Evolutionary conservation across 2,888 invertebrate species (phyloP).

Genomic region (Drosophila helvetica): DNA sequence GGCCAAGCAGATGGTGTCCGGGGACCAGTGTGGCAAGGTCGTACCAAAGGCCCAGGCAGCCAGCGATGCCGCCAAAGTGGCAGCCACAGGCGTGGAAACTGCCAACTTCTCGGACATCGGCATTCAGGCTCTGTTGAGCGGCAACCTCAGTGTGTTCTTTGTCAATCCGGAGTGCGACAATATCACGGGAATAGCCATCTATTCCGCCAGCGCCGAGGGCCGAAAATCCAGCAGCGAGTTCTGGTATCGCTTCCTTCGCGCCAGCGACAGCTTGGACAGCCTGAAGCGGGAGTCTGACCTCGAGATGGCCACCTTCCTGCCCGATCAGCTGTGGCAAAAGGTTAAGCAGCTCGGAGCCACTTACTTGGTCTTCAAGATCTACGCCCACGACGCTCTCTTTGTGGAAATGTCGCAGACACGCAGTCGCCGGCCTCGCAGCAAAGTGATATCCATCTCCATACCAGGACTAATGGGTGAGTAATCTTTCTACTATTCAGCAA

Average conservation of each 20-base stretch:
- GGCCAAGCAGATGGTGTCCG: constrained; percentile 52
- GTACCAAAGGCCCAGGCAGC: constrained; percentile 2
- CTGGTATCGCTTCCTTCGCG: constrained; percentile 82
- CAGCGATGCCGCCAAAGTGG: constrained; percentile 9
- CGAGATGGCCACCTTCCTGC: constrained; percentile 86
- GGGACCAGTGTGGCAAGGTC: constrained; percentile 50
- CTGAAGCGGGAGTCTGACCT: constrained; percentile 84
- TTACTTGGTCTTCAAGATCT: constrained; percentile 85
- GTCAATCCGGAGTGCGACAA: constrained; percentile 76
- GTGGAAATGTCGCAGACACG: constrained; percentile 84
- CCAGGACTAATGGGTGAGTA: constrained; percentile 84
- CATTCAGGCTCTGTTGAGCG: constrained; percentile 71
- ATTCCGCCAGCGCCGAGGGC: constrained; percentile 25
- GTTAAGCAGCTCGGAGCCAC: constrained; percentile 14
- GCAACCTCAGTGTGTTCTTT: constrained; percentile 81
- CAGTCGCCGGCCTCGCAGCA: constrained; percentile 82
- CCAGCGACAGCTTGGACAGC: constrained; percentile 83
- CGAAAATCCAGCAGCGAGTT: constrained; percentile 58
- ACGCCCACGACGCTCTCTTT: constrained; percentile 86
- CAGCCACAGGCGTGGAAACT: constrained; percentile 55
- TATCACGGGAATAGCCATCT: constrained; percentile 82
- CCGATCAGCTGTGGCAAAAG: constrained; percentile 82
- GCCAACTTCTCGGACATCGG: constrained; percentile 65
- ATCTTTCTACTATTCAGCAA: fast-evolving
- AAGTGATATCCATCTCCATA: constrained; percentile 86